These are phyloP conservation scores for Eretmochelys imbricata DNA, from an alignment of 2,113 vertebrate species.

Conservation along the genomic window DNA sequence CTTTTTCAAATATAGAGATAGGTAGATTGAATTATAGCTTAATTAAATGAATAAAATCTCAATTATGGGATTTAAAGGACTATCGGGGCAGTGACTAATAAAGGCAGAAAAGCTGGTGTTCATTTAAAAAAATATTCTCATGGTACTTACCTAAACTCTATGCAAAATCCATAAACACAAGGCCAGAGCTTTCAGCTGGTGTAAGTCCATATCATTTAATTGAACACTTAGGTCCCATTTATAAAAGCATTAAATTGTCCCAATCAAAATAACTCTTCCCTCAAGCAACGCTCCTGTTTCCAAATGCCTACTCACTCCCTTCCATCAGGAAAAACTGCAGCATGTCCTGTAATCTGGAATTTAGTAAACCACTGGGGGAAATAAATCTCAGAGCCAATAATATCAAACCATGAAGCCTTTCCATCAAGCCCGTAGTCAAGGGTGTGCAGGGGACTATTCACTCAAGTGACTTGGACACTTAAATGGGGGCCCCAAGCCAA, in stretches of 20 bases:
- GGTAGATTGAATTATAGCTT: background rate
- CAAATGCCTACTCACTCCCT: background rate
- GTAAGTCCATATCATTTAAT: accelerated
- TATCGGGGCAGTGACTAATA: background rate
- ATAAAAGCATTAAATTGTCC: background rate
- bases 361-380: background rate
- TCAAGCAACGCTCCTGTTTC: background rate
- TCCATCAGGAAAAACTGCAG: background rate
- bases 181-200: accelerated
- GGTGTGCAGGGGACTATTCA: background rate
- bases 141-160: background rate
- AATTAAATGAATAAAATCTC: background rate
- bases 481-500: background rate
- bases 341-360: background rate
- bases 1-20: background rate
- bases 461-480: background rate
- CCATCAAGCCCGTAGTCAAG: background rate
- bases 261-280: background rate
- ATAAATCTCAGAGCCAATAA: background rate
- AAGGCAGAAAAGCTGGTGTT: background rate
- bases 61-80: background rate
- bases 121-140: accelerated
- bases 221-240: background rate
- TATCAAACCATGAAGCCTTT: background rate
- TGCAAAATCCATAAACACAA: accelerated